Percentiles rank a stretch among this genome's conserved stretches.
Evolutionary conservation across 1,140 invertebrate genomes (phyloP).

Genomic region (Ctenoplectra terminalis): DNA sequence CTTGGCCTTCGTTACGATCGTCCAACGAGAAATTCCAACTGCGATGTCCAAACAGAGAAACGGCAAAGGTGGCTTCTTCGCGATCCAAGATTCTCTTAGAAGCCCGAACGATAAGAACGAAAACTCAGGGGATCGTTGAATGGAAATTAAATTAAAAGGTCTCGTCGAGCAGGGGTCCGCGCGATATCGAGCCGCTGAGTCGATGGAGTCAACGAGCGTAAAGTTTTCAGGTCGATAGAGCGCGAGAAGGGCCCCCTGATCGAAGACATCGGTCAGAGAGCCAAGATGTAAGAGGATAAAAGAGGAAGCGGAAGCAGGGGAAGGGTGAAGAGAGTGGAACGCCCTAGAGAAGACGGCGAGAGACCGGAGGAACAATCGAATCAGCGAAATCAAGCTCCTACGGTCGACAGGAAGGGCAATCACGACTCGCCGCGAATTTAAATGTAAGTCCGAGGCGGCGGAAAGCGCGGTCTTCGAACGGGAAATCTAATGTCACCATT

Average conservation of each 20-base stretch:
- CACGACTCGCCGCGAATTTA: constrained; percentile 66
- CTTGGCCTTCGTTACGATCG: no score
- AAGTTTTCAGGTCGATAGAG: constrained; percentile 61
- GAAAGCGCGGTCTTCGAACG: not conserved
- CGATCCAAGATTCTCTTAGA: not conserved
- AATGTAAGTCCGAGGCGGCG: constrained; percentile 52
- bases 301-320: not conserved
- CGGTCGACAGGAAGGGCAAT: constrained; percentile 55
- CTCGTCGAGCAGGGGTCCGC: constrained; percentile 18
- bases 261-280: constrained; percentile 47
- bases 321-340: not conserved
- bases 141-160: constrained; percentile 52
- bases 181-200: constrained; percentile 23
- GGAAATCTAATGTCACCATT: constrained; percentile 18
- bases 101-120: no score
- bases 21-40: not conserved
- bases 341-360: constrained; percentile 21
- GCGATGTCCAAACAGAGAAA: not conserved
- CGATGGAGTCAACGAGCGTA: constrained; percentile 29
- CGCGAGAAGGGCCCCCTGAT: constrained; percentile 26
- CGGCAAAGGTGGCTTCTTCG: not conserved
- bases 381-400: constrained; percentile 65
- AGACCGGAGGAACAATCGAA: constrained; percentile 64
- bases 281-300: constrained; percentile 28
- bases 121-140: constrained; percentile 2